Percentiles rank a stretch among this genome's conserved stretches.
Evolutionary conservation across 2,113 vertebrate genomes (phyloP).

Genomic region (Hystrix brachyura): DNA sequence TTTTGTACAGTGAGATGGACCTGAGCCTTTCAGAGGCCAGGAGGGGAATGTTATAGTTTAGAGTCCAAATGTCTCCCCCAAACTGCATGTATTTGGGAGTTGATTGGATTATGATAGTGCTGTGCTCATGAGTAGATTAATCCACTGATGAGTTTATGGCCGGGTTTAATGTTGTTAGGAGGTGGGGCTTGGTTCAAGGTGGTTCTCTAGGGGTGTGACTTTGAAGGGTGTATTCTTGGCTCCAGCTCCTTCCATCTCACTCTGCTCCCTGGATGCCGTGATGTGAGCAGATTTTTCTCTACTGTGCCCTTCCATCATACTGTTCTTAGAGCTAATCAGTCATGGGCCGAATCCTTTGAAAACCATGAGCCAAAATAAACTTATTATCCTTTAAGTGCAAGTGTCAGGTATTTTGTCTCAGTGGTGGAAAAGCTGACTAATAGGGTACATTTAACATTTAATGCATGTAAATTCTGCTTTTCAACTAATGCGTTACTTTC

Average conservation of each 20-base stretch:
- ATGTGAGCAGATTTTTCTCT: background rate
- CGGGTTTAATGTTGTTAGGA: background rate
- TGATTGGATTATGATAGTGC: background rate
- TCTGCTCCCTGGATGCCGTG: background rate
- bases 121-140: background rate
- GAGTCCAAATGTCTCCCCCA: background rate
- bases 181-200: background rate
- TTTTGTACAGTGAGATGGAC: background rate
- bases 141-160: background rate
- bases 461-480: slow-evolving; percentile 15
- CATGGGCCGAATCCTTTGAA: background rate
- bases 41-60: background rate
- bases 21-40: background rate
- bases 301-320: background rate
- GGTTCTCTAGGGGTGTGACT: background rate
- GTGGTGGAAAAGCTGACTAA: background rate
- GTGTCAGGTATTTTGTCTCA: background rate
- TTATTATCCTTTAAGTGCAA: background rate
- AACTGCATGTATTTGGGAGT: background rate
- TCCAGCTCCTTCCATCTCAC: background rate
- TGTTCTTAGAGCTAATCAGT: background rate
- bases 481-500: background rate
- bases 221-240: background rate
- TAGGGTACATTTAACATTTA: background rate
- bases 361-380: background rate